A percentile compares a stretch with the other conserved stretches of the same genome.
These are phyloP conservation scores for Spicauda simplicius DNA, from an alignment of 2,888 invertebrate species.

Conservation along the genomic window DNA sequence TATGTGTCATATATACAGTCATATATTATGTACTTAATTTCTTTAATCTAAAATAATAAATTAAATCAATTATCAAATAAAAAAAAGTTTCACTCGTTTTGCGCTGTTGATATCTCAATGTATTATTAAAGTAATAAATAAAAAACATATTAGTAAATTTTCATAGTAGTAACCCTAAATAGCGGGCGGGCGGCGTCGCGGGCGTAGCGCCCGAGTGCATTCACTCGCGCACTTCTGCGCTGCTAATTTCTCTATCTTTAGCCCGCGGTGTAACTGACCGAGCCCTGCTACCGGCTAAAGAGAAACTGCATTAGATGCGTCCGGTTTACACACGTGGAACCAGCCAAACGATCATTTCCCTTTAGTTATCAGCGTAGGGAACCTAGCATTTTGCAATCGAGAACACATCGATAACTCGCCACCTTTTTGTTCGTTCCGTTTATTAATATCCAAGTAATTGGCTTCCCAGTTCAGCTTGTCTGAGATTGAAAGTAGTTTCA, in stretches of 20 bases:
- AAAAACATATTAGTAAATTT: background rate
- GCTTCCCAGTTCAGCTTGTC: slow-evolving; percentile 20
- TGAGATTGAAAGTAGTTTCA: slow-evolving; percentile 57
- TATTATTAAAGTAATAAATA: too few relatives aligned
- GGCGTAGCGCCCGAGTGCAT: slow-evolving; percentile 60
- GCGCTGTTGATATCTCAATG: too few relatives aligned
- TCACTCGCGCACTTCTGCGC: slow-evolving; percentile 72
- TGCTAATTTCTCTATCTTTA: slow-evolving; percentile 84
- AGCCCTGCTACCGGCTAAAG: slow-evolving; percentile 66
- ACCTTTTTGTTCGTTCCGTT: slow-evolving; percentile 35
- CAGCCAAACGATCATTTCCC: slow-evolving; percentile 48
- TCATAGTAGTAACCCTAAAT: slow-evolving; percentile 23
- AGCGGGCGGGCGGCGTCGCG: slow-evolving; percentile 25
- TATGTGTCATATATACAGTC: too few relatives aligned
- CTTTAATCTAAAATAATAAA: too few relatives aligned
- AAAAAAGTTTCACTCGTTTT: too few relatives aligned
- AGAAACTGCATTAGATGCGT: slow-evolving; percentile 81
- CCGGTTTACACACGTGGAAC: slow-evolving; percentile 73
- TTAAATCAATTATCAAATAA: too few relatives aligned
- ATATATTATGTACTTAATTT: too few relatives aligned
- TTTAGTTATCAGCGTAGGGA: slow-evolving; percentile 42
- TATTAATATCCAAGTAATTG: slow-evolving; percentile 31
- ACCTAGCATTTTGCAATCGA: slow-evolving; percentile 22
- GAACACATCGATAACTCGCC: slow-evolving; percentile 31
- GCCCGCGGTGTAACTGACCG: slow-evolving; percentile 79